Evolutionary conservation across 1,140 invertebrate species (phyloP), one percentile per base, ranked within the genome.

Genomic region (Meloidogyne chitwoodi): DNA sequence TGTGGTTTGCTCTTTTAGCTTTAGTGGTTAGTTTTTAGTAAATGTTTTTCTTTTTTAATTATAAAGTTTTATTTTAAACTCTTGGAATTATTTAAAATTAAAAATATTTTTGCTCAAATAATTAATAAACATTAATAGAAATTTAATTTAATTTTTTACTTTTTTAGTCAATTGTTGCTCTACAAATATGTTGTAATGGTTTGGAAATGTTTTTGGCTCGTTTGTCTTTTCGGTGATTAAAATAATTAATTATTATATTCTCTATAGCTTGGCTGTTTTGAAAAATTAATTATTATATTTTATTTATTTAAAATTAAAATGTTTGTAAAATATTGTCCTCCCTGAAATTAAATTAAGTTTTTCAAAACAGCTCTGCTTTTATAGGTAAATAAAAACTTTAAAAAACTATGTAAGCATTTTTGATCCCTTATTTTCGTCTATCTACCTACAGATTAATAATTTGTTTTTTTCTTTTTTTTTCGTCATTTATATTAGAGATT

Each of bases 151-250:
- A 61, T 19, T 27, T 11, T 1, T 19, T 48, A 44, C 19, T 64
- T 19, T 41, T 72, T 72, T 31, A 72, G 71, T 73, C 31, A 74
- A 87, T 79, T 64, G 68, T 74, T 41, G 72, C 68, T 11, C 34
- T 74, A 48, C 81, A 86, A 24, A 74, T 77, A 14, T 65, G 75
- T 69, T 85, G 80, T 66, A 82, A 79, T 41, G 84, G 84, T 19
- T 24, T 84, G 16, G 84, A 85, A 75, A 77, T 75, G 71, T 72
- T 85, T 2, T 56, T 81, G 27, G 67, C 81, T 24, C 26, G 12
- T 19, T 77, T 77, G 10, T 22, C 61, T 73, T n/a, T 31, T 8
- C 63, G 44, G 65, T 29, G 34, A 66, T 38, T 31, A 66, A 66
- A 22, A 19, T 6, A 0, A 29, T 65, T 24, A 22, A 66, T 4